Conservation (phyloP, 2,888 invertebrate species). For the Polydesmus complanatus region DNA sequence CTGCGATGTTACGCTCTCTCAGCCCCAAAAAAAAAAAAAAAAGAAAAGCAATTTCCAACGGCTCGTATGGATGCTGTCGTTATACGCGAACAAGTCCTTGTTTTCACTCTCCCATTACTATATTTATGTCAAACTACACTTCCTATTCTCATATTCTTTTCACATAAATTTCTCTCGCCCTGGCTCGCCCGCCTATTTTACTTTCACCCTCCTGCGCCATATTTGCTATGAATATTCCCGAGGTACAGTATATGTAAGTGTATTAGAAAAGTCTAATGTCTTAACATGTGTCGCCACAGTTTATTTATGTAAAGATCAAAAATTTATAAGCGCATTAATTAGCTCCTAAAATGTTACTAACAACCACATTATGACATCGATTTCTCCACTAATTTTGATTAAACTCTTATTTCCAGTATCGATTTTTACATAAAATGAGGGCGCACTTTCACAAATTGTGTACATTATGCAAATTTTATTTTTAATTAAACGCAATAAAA, state of each 20-base stretch:
- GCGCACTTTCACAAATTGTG: background rate
- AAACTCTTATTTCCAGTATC: background rate
- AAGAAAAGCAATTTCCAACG: too few species aligned
- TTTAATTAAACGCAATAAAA: too few species aligned
- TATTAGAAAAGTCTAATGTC: too few species aligned
- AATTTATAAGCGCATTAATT: background rate
- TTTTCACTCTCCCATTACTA: background rate
- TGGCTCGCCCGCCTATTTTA: too few species aligned
- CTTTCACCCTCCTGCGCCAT: too few species aligned
- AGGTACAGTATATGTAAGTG: too few species aligned
- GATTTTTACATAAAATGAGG: background rate
- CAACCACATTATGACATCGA: background rate
- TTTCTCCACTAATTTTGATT: background rate
- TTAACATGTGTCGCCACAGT: background rate
- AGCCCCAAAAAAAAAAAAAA: too few species aligned
- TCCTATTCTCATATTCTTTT: background rate
- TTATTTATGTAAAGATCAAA: background rate
- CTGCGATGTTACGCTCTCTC: too few species aligned
- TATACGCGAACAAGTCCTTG: background rate
- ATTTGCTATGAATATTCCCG: too few species aligned
- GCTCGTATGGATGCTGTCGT: background rate
- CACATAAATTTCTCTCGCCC: background rate
- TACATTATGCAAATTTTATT: too few species aligned
- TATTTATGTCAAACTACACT: background rate
- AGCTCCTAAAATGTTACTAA: background rate